phyloP scores from a whole-genome alignment of 2,797 vertebrate genomes.

The Helostoma temminkii region DNA sequence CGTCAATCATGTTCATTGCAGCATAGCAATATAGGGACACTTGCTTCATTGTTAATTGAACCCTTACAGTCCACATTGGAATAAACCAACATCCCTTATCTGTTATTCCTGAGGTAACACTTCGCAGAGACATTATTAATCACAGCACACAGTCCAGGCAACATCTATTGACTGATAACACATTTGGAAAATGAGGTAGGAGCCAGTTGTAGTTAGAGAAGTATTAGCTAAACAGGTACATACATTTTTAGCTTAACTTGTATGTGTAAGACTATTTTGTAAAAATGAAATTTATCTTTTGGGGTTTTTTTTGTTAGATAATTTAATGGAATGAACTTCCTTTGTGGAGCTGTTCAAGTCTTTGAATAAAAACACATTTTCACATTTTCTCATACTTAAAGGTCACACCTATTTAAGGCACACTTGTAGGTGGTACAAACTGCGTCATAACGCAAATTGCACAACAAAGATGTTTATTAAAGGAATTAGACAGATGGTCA shows the following conservation, averaged over 20 bases:
- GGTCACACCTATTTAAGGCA: constrained; percentile 47
- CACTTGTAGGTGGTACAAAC: constrained; percentile 13
- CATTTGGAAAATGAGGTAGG: constrained; percentile 32
- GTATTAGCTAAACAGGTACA: constrained; percentile 12
- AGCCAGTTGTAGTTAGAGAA: constrained; percentile 11
- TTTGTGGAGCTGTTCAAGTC: constrained; percentile 23
- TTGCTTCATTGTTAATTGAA: constrained; percentile 70
- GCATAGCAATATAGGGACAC: constrained; percentile 64
- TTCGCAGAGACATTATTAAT: constrained; percentile 59
- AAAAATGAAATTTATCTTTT: constrained; percentile 10
- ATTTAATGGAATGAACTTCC: constrained; percentile 15
- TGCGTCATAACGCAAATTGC: constrained; percentile 16
- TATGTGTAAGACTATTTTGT: constrained; percentile 2
- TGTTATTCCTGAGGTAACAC: constrained; percentile 61
- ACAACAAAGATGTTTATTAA: constrained; percentile 8
- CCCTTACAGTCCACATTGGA: constrained; percentile 60
- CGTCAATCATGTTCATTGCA: constrained; percentile 75
- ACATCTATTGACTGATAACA: constrained; percentile 53
- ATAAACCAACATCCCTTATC: constrained; percentile 60
- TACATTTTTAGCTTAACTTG: constrained; percentile 9
- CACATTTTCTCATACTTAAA: constrained; percentile 39
- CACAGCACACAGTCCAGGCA: constrained; percentile 46
- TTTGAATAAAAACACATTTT: constrained; percentile 32
- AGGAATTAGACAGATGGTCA: constrained; percentile 17
- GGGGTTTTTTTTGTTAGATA: background rate